Evolutionary conservation across 2,797 vertebrate species (phyloP), one percentile per base, ranked within the genome.

Genomic region (Miichthys miiuy): DNA sequence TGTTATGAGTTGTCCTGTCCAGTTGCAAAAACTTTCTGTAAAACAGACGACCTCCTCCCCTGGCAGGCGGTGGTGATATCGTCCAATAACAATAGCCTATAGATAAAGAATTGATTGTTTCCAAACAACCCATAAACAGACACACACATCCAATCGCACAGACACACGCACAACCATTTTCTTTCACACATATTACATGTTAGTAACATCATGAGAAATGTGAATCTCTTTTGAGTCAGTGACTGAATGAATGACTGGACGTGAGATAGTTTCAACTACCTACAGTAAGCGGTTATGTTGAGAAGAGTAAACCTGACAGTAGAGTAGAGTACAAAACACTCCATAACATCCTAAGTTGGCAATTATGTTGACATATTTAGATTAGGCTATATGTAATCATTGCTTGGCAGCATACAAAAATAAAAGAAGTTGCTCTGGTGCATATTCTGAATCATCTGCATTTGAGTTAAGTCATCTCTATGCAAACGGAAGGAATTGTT

Each of bases 331-430:
- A 94, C 87, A 94, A 94, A 94, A 93, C 79, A 84, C 89, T 90
- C 91, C 86, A 61, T 83, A 71, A 83, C 85, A 86, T 85, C 77
- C 79, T 86, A 85, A 84, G 78, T 93, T 94, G 92, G 91, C 92
- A 93, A 93, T 83, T 87, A 82, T 73, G 77, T 88, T 70, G 78
- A 92, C 88, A 91, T 87, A 89, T 83, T 90, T 93, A 91, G 80
- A 92, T 88, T 86, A 92, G 83, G 86, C 73, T 91, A 85, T 88
- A 87, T 84, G 89, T 90, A 85, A 77, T 92, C 87, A 84, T 93
- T 92, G 90, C 90, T 92, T 87, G 81, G 90, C 91, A 90, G 92
- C 91, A 92, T 96, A 95, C 87, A 95, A 95, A 96, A 95, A 95
- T 95, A 95, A 95, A 94, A 94, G 83, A 88, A 91, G 87, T 94